Conservation (phyloP, 2,888 invertebrate genomes). For the Aphelenchoides bicaudatus region DNA sequence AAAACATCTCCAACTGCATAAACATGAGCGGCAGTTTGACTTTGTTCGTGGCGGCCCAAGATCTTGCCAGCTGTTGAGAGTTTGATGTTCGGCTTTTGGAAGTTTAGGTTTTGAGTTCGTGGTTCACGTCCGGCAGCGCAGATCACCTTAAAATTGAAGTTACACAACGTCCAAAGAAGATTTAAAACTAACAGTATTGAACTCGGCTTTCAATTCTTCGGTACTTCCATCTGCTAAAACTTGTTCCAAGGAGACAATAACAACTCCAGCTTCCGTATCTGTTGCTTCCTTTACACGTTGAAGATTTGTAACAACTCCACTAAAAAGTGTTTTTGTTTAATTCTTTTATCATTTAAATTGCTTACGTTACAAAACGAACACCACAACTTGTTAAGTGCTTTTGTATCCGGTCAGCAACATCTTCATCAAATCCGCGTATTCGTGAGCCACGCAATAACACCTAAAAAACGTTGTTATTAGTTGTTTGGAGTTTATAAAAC, state of each 20-base stretch:
- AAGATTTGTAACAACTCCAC: slow-evolving; percentile 13
- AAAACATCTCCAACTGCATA: slow-evolving; percentile 84
- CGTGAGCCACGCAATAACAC: slow-evolving; percentile 67
- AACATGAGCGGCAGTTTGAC: slow-evolving; percentile 70
- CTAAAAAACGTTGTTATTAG: slow-evolving; percentile 22
- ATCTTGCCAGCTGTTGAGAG: slow-evolving; percentile 62
- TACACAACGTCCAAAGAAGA: no score
- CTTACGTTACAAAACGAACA: slow-evolving; percentile 62
- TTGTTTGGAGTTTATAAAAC: neutral
- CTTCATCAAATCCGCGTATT: slow-evolving; percentile 68
- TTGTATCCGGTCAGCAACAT: slow-evolving; percentile 66
- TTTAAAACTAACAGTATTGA: slow-evolving; percentile 65
- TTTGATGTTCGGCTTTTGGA: slow-evolving; percentile 74
- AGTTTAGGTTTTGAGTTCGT: slow-evolving; percentile 64
- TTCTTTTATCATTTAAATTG: neutral
- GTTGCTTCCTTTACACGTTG: slow-evolving; percentile 24
- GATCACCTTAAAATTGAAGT: slow-evolving; percentile 62
- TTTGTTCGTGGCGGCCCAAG: slow-evolving; percentile 69
- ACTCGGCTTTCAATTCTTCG: slow-evolving; percentile 63
- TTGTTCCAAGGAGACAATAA: slow-evolving; percentile 41
- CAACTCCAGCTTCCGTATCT: slow-evolving; percentile 42
- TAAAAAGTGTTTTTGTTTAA: neutral
- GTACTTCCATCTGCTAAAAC: slow-evolving; percentile 40
- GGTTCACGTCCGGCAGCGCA: slow-evolving; percentile 68
- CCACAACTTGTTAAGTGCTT: slow-evolving; percentile 64